Evolutionary conservation across 1,140 invertebrate genomes (phyloP).

Genomic region (Drosophila navojoa): DNA sequence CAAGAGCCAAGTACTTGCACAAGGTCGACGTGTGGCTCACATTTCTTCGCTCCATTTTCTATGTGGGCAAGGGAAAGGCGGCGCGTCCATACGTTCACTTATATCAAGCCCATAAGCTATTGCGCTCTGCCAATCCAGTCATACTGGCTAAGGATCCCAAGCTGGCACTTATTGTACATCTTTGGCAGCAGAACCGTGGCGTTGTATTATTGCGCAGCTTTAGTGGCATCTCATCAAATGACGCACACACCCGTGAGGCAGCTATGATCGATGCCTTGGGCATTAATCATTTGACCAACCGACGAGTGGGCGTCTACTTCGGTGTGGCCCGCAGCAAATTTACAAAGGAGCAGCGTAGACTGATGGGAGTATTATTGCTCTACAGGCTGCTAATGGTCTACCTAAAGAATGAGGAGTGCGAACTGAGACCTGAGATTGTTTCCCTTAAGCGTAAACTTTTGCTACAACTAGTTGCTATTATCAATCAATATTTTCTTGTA

Average conservation of each 20-base stretch:
- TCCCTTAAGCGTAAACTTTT: neutral
- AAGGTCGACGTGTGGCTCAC: constrained; percentile 86
- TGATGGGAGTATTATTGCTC: constrained; percentile 92
- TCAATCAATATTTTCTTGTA: constrained; percentile 6
- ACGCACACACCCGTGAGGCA: constrained; percentile 96
- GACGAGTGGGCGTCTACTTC: constrained; percentile 92
- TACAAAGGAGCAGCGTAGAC: constrained; percentile 87
- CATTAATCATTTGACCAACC: constrained; percentile 92
- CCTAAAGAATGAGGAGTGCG: constrained; percentile 41
- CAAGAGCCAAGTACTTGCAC: constrained; percentile 79
- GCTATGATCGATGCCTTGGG: constrained; percentile 96
- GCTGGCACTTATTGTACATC: constrained; percentile 91
- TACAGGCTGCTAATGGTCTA: constrained; percentile 85
- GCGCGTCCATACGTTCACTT: constrained; percentile 94
- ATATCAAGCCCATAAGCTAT: constrained; percentile 90
- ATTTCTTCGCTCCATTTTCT: constrained; percentile 90
- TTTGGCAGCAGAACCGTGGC: constrained; percentile 92
- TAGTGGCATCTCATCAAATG: constrained; percentile 93
- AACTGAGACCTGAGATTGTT: constrained; percentile 31
- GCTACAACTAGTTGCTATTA: neutral
- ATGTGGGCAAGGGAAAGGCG: constrained; percentile 92
- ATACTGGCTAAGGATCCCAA: constrained; percentile 85
- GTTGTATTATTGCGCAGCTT: constrained; percentile 95
- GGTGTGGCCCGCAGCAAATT: constrained; percentile 88
- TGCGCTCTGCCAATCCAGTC: constrained; percentile 26